Base-by-base conservation (phyloP, 2,797 vertebrate species). In the Channa striata region DNA sequence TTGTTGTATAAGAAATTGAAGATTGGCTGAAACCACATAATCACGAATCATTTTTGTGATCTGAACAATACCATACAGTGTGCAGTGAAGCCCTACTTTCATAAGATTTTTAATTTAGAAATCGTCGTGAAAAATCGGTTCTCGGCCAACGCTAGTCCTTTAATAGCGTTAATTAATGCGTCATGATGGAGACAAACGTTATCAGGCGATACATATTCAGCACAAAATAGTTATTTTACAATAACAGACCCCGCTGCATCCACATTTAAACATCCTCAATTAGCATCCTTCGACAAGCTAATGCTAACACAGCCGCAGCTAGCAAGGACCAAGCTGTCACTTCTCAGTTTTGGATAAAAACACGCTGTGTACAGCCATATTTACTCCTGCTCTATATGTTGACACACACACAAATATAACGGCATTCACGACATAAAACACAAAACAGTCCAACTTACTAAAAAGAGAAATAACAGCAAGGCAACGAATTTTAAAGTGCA, bases 241-340 rank as follows among this genome's bases (percentile, higher is more conserved):
- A 6, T 6, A 23, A 40, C 3, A 62, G 8, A n/a, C 10, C 11
- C 13, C 25, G 25, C 6, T 30, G 6, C 25, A 30, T 4, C 25
- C 25, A 30, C 6, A 30, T 4, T 30, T 30, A 4, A 30, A 30
- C 25, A 37, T 42, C 1, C 1, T 6, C 6, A 20, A 1, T 70
- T 72, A 80, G 70, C 75, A 34, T 74, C n/a, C 49, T 5, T 0
- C 1, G 4, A 11, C 4, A 44, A 36, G 72, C 72, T 80, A 53
- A 58, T 6, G 73, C 59, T 73, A 72, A 58, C 37, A 25, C 5
- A 57, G 43, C 59, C 48, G 54, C 14, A 17, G 6, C 43, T 34
- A 60, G 36, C 50, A 16, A 53, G 6, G 25, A 30, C 3, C 25
- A 30, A 30, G 4, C 25, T 30, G 25, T 30, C 25, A 30, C 4